Conservation (phyloP, 2,113 vertebrate genomes). For the Morone saxatilis region DNA sequence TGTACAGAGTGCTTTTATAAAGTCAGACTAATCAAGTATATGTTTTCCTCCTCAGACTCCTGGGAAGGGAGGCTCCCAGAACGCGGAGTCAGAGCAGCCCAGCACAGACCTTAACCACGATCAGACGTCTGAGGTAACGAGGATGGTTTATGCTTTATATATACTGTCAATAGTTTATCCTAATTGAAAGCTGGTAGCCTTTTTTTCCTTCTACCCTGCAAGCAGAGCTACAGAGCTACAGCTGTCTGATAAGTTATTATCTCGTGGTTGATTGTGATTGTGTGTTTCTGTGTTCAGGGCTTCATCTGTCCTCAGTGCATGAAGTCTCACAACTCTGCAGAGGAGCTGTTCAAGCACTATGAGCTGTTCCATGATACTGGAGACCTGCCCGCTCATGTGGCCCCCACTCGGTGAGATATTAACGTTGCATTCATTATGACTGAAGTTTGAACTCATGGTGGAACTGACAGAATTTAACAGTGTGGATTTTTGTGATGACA, state of each 20-base stretch:
- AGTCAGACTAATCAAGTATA: not conserved
- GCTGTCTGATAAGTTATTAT: not conserved
- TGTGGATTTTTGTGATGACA: not conserved
- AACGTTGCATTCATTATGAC: not conserved
- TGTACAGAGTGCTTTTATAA: not conserved
- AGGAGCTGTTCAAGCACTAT: slow-evolving; percentile 98
- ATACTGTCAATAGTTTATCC: not conserved
- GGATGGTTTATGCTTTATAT: not conserved
- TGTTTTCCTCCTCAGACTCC: slow-evolving; percentile 88
- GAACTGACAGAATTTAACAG: not conserved
- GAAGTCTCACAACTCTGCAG: slow-evolving; percentile 98
- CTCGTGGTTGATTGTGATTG: not conserved
- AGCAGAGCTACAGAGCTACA: not conserved
- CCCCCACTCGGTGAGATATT: slow-evolving; percentile 87
- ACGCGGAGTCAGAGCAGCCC: slow-evolving; percentile 93
- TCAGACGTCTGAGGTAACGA: slow-evolving; percentile 93
- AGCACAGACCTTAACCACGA: slow-evolving; percentile 92
- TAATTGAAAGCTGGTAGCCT: not conserved
- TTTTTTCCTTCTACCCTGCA: not conserved
- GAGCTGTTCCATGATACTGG: slow-evolving; percentile 94
- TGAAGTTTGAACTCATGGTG: not conserved
- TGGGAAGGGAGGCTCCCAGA: slow-evolving; percentile 95
- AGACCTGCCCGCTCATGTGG: slow-evolving; percentile 88
- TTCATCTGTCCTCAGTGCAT: slow-evolving; percentile 99
- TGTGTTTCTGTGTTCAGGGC: slow-evolving; percentile 84